Percentiles rank a stretch among this genome's conserved stretches.
phyloP scores from a whole-genome alignment of 2,888 invertebrate species.

The Anorthoa munda region DNA sequence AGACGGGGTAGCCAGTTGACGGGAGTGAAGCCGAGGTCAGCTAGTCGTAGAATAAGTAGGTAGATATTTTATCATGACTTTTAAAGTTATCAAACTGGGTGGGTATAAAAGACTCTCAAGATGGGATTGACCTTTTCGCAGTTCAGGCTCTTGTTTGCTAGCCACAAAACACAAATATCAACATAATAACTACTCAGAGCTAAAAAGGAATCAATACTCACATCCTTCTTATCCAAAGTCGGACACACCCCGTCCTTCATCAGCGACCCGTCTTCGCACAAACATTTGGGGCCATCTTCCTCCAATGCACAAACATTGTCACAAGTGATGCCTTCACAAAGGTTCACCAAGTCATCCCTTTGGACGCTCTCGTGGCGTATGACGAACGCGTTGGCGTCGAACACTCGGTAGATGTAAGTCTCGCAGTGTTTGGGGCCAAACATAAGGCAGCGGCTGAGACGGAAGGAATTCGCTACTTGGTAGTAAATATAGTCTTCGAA shows the following conservation, averaged over 20 bases:
- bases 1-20: no score
- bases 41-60: no score
- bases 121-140: no score
- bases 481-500: slow-evolving; percentile 95
- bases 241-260: slow-evolving; percentile 72
- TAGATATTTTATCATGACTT: no score
- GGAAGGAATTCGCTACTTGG: slow-evolving; percentile 89
- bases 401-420: slow-evolving; percentile 82
- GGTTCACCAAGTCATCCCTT: slow-evolving; percentile 79
- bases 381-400: slow-evolving; percentile 78
- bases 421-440: slow-evolving; percentile 89
- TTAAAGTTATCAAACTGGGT: no score
- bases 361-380: slow-evolving; percentile 80
- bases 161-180: no score
- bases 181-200: no score
- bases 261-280: slow-evolving; percentile 89
- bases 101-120: no score
- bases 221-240: slow-evolving; percentile 65
- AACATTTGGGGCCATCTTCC: slow-evolving; percentile 82
- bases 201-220: slow-evolving; percentile 57
- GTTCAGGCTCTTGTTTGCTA: no score
- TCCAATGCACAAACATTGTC: slow-evolving; percentile 91
- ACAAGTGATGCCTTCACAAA: slow-evolving; percentile 89
- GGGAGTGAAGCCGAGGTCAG: no score
- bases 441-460: slow-evolving; percentile 91